Base-by-base conservation (phyloP, 1,140 invertebrate genomes). In the Zophobas morio region DNA sequence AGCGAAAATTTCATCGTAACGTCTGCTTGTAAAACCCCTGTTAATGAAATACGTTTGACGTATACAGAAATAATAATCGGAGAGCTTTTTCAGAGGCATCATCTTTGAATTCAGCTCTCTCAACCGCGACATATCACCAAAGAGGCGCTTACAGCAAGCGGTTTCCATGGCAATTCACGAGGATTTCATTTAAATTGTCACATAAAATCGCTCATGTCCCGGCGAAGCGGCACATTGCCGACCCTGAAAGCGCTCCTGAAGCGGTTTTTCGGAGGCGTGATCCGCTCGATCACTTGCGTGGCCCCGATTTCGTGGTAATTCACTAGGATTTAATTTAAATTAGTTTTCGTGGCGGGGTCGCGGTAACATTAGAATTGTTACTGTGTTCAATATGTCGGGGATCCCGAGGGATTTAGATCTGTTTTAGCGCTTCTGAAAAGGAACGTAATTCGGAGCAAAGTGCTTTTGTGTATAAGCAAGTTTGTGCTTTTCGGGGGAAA, bases 241-340 rank as follows among this genome's bases (percentile, higher is more conserved):
- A 32, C 73, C 72, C 74, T 75, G 73, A 73, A 75, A 46, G 6
- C 33, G 39, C 40, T 33, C 75, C 42, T 70, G 49, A 66, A 33
- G 20, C 60, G 37, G 39, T 32, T 66, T 42, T 32, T 36, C 6
- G 6, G 35, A 35, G 63, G 34, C 46, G 47, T 70, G 57, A 54
- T 76, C 57, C 36, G n/a, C 70, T 37, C 20, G 6, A 37, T 6
- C 4, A 3, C 39, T 5, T 42, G 20, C 8, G 6, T 1, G 37
- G n/a, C 20, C 39, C 20, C 37, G 39, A 66, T 75, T 70, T 78
- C 82, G 80, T 81, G 82, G 83, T 84, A 84, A 84, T 84, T 84
- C 84, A 81, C 81, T 81, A 82, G 84, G 84, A 84, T 84, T 84
- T 84, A 84, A 84, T 84, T 84, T 84, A 84, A 84, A 84, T 84